Conservation (phyloP, 2,113 vertebrate species). For the Thamnaconus septentrionalis region DNA sequence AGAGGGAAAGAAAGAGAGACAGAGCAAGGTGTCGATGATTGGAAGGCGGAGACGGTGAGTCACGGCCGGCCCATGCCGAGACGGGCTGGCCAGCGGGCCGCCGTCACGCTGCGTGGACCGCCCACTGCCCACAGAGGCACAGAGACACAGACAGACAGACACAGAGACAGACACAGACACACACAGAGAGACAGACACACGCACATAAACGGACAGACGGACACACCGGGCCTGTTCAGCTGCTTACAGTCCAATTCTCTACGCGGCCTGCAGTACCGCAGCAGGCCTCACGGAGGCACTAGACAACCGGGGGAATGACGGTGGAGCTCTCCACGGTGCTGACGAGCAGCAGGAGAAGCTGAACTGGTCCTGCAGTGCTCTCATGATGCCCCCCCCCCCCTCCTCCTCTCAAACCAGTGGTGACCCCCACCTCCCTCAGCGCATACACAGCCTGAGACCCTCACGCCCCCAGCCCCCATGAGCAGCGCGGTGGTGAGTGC, state of each 20-base stretch:
- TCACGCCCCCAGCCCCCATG: not conserved
- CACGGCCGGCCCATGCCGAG: slow-evolving; percentile 49
- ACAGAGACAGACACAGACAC: not conserved
- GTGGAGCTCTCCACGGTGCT: slow-evolving; percentile 63
- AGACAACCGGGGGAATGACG: slow-evolving; percentile 27
- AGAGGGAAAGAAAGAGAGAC: not conserved
- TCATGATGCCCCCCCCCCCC: slow-evolving; percentile 47
- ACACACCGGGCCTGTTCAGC: too few relatives aligned
- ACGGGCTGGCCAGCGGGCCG: slow-evolving; percentile 56
- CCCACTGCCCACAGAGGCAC: slow-evolving; percentile 46
- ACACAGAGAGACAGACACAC: not conserved
- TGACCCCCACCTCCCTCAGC: too few relatives aligned
- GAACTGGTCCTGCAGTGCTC: slow-evolving; percentile 34
- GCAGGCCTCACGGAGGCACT: slow-evolving; percentile 60
- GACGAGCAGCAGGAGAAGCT: slow-evolving; percentile 56
- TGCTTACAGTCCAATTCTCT: not conserved
- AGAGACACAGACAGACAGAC: slow-evolving; percentile 22
- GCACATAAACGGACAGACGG: not conserved
- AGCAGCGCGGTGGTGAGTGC: slow-evolving; percentile 25
- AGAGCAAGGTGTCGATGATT: slow-evolving; percentile 33
- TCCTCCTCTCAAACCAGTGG: not conserved
- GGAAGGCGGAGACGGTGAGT: slow-evolving; percentile 59
- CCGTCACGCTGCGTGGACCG: slow-evolving; percentile 41
- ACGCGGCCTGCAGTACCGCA: slow-evolving; percentile 13
- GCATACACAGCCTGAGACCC: too few relatives aligned